Base-by-base conservation (phyloP, 2,797 vertebrate species). In the Acanthurus leucopareius region DNA sequence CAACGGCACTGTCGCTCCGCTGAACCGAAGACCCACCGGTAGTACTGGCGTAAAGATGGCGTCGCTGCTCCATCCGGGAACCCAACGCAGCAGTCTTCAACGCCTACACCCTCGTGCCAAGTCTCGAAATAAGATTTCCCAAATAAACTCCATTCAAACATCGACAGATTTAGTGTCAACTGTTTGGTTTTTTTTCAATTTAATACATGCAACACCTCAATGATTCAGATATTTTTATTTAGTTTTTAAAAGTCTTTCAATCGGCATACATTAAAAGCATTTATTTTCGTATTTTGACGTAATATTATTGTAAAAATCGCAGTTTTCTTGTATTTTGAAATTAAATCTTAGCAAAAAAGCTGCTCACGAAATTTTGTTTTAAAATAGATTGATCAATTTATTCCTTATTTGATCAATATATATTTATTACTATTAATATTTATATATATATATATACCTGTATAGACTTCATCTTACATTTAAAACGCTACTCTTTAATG, bases 1-100 rank as follows among this genome's bases (percentile, higher is more conserved):
- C 87, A 84, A 91, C 89, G 76, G 89, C 83, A 76, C 91, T 84
- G 92, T 85, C 91, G 94, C 94, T 84, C 93, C 82, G 89, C 89
- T 87, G 65, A 85, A 85, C 86, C 86, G 76, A 88, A 89, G 82
- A 91, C 74, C 86, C 73, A 91, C 93, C 94, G 94, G 94, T 83
- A 87, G 87, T 85, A 59, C 86, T 84, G 73, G 82, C 85, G 87
- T 91, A 94, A 95, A 96, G 91, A 95, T 95, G 95, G 95, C 94
- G 95, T 53, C 88, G 81, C 61, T 69, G 28, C 80, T 92, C 67
- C 92, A 94, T 95, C 93, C 94, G 93, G 94, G 94, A 86, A 90
- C 82, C 85, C 77, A 70, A 81, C 84, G 82, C 82, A 83, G 53
- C 73, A 32, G 58, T 48, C 75, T 47, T 42, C 68, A 59, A 65